These are phyloP conservation scores for Zaprionus bogoriensis DNA, from an alignment of 2,888 invertebrate genomes.

Conservation along the genomic window DNA sequence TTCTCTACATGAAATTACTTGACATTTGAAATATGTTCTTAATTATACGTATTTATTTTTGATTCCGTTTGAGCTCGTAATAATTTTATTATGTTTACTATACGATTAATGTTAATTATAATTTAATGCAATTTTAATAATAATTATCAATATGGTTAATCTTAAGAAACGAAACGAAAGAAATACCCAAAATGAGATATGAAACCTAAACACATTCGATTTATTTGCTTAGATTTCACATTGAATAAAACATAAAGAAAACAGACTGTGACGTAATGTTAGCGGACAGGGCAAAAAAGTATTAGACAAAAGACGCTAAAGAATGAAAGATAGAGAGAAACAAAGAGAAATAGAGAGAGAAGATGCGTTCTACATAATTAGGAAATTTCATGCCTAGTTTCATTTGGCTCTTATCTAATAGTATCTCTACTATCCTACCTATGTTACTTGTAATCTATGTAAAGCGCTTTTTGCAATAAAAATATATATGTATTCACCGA, in stretches of 20 bases:
- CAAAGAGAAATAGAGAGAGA: background rate
- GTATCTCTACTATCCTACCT: conserved; percentile 37
- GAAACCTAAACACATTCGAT: conserved; percentile 6
- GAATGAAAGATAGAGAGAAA: background rate
- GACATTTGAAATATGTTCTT: conserved; percentile 6
- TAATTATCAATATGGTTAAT: conserved; percentile 16
- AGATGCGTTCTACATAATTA: conserved; percentile 12
- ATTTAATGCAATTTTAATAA: conserved; percentile 32
- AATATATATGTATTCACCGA: conserved; percentile 57
- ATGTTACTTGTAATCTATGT: conserved; percentile 75
- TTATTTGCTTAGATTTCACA: conserved; percentile 11
- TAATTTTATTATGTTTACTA: conserved; percentile 35
- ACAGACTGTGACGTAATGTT: conserved; percentile 63
- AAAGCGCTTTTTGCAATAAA: conserved; percentile 83
- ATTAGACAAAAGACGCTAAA: conserved; percentile 48
- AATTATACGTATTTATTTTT: conserved; percentile 43
- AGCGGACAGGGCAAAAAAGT: conserved; percentile 58
- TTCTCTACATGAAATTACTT: conserved; percentile 4
- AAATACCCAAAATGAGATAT: conserved; percentile 11
- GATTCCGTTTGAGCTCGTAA: conserved; percentile 17
- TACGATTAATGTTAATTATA: conserved; percentile 31
- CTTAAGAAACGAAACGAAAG: conserved; percentile 19
- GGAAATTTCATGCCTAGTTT: conserved; percentile 62
- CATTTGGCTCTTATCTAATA: conserved; percentile 35
- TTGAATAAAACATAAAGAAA: background rate